Evolutionary conservation across 2,113 vertebrate genomes (phyloP).

Genomic region (Apodemus sylvaticus): DNA sequence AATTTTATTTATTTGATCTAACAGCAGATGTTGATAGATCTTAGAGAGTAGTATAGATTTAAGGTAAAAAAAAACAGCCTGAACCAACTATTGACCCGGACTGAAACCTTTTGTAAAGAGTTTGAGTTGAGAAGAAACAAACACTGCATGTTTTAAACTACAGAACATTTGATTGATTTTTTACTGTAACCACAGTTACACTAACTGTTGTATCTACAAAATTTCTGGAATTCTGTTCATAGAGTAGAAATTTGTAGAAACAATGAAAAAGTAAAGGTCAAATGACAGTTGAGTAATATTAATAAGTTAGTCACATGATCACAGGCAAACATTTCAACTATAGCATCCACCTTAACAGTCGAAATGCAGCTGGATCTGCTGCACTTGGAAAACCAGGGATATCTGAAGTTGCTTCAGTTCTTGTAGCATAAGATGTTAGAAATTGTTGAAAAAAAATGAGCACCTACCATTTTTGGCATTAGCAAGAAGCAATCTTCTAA

Average conservation of each 20-base stretch:
- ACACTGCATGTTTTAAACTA: background rate
- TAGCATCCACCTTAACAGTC: background rate
- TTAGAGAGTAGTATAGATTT: background rate
- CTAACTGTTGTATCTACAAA: background rate
- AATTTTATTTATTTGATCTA: background rate
- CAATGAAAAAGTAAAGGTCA: conserved; percentile 9
- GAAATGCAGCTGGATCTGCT: background rate
- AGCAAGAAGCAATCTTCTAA: background rate
- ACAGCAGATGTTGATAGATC: background rate
- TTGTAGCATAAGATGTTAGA: background rate
- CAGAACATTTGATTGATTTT: background rate
- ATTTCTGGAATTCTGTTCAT: conserved; percentile 19
- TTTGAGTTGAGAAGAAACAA: background rate
- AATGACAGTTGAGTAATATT: background rate
- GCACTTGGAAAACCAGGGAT: background rate
- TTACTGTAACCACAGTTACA: background rate
- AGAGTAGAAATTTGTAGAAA: background rate
- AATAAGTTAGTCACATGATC: background rate
- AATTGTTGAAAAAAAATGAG: background rate
- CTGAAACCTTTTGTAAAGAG: background rate
- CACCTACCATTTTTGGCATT: background rate
- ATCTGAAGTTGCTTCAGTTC: background rate
- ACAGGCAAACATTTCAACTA: background rate
- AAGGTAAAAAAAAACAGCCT: background rate
- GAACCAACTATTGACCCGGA: background rate